Percentiles rank a stretch among this genome's conserved stretches.
Evolutionary conservation across 1,140 invertebrate genomes (phyloP).

Genomic region (Drosophila ercepeae): DNA sequence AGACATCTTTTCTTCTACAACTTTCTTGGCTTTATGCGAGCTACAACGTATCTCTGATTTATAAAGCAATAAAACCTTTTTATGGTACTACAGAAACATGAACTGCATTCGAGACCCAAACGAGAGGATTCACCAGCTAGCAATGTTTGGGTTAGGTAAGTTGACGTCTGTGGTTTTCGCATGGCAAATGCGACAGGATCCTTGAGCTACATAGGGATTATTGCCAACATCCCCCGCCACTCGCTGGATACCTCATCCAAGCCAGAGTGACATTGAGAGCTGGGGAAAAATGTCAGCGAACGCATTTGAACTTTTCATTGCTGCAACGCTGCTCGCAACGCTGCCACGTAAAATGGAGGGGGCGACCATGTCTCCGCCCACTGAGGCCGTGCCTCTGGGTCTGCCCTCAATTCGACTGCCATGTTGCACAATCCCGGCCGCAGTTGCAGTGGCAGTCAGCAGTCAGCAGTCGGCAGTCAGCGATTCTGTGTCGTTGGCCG

Average conservation of each 20-base stretch:
- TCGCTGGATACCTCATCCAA: neutral
- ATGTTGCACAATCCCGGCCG: slow-evolving; percentile 58
- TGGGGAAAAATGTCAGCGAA: slow-evolving; percentile 71
- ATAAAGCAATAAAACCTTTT: neutral
- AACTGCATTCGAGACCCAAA: slow-evolving; percentile 7
- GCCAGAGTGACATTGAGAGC: slow-evolving; percentile 48
- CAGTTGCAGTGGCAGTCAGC: slow-evolving; percentile 5
- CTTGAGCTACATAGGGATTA: slow-evolving; percentile 60
- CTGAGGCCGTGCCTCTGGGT: slow-evolving; percentile 23
- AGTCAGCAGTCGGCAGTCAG: slow-evolving; percentile 20
- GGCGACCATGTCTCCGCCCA: slow-evolving; percentile 26
- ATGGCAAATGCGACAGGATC: slow-evolving; percentile 26
- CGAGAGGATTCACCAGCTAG: neutral
- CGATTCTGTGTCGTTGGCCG: slow-evolving; percentile 70
- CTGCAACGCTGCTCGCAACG: slow-evolving; percentile 27
- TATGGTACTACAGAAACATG: neutral
- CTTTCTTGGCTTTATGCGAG: neutral
- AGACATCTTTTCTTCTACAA: neutral
- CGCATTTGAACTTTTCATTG: slow-evolving; percentile 73
- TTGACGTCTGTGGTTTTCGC: slow-evolving; percentile 24
- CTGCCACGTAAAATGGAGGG: slow-evolving; percentile 33
- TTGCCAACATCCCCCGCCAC: neutral
- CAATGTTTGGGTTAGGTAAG: slow-evolving; percentile 34
- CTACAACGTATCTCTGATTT: neutral
- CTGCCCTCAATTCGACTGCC: slow-evolving; percentile 34